Evolutionary conservation across 2,888 invertebrate genomes (phyloP).

Genomic region (Drosophila suboccidentalis): DNA sequence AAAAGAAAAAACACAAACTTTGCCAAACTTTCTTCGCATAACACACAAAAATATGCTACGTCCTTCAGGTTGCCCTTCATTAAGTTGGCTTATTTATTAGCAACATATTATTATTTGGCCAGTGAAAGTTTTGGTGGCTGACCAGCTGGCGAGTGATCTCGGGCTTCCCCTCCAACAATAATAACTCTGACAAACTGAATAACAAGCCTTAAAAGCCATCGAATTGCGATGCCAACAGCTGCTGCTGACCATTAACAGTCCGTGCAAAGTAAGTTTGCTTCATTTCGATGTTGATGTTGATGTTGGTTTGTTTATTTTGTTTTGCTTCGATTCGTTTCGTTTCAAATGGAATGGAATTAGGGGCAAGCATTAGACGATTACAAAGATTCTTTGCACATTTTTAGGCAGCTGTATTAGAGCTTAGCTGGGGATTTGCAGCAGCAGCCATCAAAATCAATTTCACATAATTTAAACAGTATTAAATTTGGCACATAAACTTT

Average conservation of each 20-base stretch:
- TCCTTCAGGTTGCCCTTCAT: constrained; percentile 33
- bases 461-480: constrained; percentile 62
- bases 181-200: constrained; percentile 49
- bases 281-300: constrained; percentile 3
- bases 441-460: constrained; percentile 65
- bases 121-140: constrained; percentile 58
- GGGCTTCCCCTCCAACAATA: constrained; percentile 29
- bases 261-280: constrained; percentile 46
- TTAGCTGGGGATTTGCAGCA: constrained; percentile 30
- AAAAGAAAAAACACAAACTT: constrained; percentile 38
- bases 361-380: constrained; percentile 44
- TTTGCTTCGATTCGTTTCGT: neutral
- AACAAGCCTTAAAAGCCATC: constrained; percentile 57
- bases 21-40: constrained; percentile 44
- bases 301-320: constrained; percentile 35
- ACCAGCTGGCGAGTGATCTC: constrained; percentile 46
- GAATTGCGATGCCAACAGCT: constrained; percentile 53
- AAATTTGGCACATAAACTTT: constrained; percentile 62
- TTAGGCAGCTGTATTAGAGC: constrained; percentile 15
- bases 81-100: constrained; percentile 71
- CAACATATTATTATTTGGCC: constrained; percentile 76
- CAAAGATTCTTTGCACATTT: constrained; percentile 30
- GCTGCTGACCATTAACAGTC: constrained; percentile 60
- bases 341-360: neutral
- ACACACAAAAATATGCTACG: constrained; percentile 54